phyloP scores from a whole-genome alignment of 2,888 invertebrate species.

The Tenthredo amoena region DNA sequence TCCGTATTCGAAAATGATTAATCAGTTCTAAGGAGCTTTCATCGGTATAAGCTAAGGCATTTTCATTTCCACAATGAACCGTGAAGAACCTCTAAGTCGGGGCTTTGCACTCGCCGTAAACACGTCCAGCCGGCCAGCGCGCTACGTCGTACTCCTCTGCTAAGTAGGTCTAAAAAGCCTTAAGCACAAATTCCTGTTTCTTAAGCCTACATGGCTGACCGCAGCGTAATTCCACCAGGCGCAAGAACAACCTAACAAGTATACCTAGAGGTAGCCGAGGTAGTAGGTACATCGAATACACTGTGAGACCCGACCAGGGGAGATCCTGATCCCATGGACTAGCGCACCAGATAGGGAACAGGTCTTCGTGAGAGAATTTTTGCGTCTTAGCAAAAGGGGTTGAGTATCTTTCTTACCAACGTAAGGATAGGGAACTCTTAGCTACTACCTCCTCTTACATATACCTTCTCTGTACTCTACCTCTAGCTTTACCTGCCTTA shows the following conservation, averaged over 20 bases:
- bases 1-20: neutral
- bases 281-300: constrained; percentile 54
- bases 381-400: constrained; percentile 42
- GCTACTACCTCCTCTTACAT: constrained; percentile 6
- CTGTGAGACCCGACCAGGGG: constrained; percentile 38
- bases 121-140: constrained; percentile 4
- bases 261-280: constrained; percentile 52
- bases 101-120: constrained; percentile 29
- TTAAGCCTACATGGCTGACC: constrained; percentile 59
- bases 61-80: neutral
- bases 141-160: constrained; percentile 23
- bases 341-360: constrained; percentile 63
- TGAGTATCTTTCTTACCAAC: constrained; percentile 25
- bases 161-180: constrained; percentile 57
- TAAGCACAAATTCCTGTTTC: constrained; percentile 71
- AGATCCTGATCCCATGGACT: constrained; percentile 58
- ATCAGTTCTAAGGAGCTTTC: neutral
- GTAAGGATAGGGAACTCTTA: constrained; percentile 10
- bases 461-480: neutral
- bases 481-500: constrained; percentile 43
- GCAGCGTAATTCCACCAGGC: constrained; percentile 52
- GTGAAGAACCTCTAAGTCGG: constrained; percentile 1
- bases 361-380: constrained; percentile 62
- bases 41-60: neutral
- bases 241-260: constrained; percentile 63